A percentile compares a stretch with the other conserved stretches of the same genome.
Conservation (phyloP, 2,888 invertebrate genomes). For the Eugnorisma glareosa region DNA sequence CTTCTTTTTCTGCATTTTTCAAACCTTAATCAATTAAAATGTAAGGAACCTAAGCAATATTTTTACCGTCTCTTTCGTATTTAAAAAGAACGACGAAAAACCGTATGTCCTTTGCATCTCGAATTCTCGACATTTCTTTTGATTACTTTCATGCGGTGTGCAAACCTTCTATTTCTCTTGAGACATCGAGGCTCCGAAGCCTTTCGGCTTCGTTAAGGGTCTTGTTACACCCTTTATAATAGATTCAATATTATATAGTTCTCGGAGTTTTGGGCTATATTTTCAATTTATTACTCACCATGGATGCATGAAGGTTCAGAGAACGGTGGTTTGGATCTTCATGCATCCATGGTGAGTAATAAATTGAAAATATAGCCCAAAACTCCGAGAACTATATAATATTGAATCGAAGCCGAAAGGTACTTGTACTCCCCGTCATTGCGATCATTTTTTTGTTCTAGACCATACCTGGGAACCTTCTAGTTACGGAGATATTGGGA, state of each 20-base stretch:
- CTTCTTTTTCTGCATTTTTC: not conserved
- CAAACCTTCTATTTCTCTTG: constrained; percentile 30
- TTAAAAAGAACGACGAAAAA: not conserved
- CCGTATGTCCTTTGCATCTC: not conserved
- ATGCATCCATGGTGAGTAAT: not conserved
- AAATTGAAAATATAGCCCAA: not conserved
- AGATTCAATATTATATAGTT: too few relatives aligned
- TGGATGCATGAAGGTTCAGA: not conserved
- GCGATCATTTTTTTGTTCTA: too few relatives aligned
- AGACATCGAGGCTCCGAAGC: not conserved
- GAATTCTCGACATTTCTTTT: constrained; percentile 2
- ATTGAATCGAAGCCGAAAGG: too few relatives aligned
- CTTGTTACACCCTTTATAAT: too few relatives aligned
- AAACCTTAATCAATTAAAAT: not conserved
- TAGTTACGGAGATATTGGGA: too few relatives aligned
- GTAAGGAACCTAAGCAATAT: not conserved
- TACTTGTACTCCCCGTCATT: too few relatives aligned
- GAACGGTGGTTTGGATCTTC: too few relatives aligned
- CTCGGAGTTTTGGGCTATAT: too few relatives aligned
- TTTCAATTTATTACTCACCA: not conserved
- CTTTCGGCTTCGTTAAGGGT: too few relatives aligned
- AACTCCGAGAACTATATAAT: too few relatives aligned
- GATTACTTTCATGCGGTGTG: constrained; percentile 14
- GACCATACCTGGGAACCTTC: too few relatives aligned
- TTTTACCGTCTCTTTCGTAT: not conserved